phyloP scores from a whole-genome alignment of 2,888 invertebrate genomes.

The Xanthia togata region DNA sequence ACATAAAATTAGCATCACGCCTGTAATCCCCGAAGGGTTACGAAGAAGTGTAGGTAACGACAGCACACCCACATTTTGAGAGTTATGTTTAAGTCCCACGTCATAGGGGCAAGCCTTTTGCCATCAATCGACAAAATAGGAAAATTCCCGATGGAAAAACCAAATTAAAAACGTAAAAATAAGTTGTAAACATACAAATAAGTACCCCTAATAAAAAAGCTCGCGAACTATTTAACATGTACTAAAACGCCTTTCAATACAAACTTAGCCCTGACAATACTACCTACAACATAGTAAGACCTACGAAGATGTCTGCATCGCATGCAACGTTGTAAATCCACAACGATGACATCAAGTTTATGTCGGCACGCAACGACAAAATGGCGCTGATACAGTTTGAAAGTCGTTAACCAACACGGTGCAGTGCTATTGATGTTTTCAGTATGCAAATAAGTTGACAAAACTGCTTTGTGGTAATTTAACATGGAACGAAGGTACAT shows the following conservation, averaged over 20 bases:
- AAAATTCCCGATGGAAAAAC: no score
- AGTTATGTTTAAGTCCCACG: no score
- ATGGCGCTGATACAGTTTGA: slow-evolving; percentile 48
- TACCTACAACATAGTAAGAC: slow-evolving; percentile 28
- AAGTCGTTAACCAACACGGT: slow-evolving; percentile 47
- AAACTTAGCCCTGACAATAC: slow-evolving; percentile 35
- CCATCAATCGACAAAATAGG: neutral
- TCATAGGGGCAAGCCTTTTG: neutral
- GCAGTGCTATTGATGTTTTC: slow-evolving; percentile 52
- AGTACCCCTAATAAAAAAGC: slow-evolving; percentile 23
- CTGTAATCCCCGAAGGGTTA: neutral
- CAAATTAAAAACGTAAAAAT: neutral
- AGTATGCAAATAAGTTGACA: slow-evolving; percentile 45
- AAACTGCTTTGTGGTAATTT: slow-evolving; percentile 2
- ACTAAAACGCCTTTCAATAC: neutral
- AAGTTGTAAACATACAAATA: neutral
- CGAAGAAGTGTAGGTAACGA: no score
- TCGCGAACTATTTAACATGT: slow-evolving; percentile 28
- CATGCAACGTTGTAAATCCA: slow-evolving; percentile 61
- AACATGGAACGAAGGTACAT: neutral
- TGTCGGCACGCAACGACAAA: slow-evolving; percentile 49
- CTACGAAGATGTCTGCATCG: slow-evolving; percentile 23
- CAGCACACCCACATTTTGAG: no score
- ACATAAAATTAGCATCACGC: neutral
- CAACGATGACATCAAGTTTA: slow-evolving; percentile 41